Evolutionary conservation across 2,797 vertebrate genomes (phyloP), one percentile per base, ranked within the genome.

Genomic region (Phataginus tetradactyla): DNA sequence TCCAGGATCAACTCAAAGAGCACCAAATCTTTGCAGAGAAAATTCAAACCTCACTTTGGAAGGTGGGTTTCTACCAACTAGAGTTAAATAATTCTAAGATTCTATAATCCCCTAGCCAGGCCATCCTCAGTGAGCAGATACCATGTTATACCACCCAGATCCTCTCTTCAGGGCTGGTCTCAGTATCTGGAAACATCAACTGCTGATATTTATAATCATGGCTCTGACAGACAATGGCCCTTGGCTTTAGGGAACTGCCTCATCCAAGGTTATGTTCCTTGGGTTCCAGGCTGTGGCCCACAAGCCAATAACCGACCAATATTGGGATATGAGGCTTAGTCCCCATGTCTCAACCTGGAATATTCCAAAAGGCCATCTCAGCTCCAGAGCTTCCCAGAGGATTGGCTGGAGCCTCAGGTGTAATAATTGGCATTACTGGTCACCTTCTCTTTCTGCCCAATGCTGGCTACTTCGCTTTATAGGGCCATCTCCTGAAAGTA

Each of bases 391-490:
- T 88, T 45, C 55, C 12, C 2, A 1, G 1, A n/a, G 37, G 32
- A 11, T 1, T 51, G 18, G 37, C 34, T 7, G 18, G n/a, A 23
- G 23, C 45, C 2, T 5, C 18, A 2, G 25, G 3, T 25, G 55
- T 51, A 63, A 39, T 20, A 45, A 63, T 37, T n/a, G 18, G 23
- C 2, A 7, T 37, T 15, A 17, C 5, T 32, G 25, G 7, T 39
- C n/a, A 27, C 37, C 21, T 74, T 53, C 27, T 34, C 27, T 75
- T n/a, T 27, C 53, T 86, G 5, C 27, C 9, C 5, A 59, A 0
- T 45, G 53, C 39, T 4, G 0, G 13, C 13, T 1, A 1, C 1
- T 23, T 79, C 51, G 53, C 32, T 34, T 37, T 1, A 51, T 12
- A 61, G 23, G 17, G 18, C 0, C n/a, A 7, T 17, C n/a, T 86